These are phyloP conservation scores for Kuschelorhynchus macadamiae DNA, from an alignment of 2,888 invertebrate species.

Conservation along the genomic window DNA sequence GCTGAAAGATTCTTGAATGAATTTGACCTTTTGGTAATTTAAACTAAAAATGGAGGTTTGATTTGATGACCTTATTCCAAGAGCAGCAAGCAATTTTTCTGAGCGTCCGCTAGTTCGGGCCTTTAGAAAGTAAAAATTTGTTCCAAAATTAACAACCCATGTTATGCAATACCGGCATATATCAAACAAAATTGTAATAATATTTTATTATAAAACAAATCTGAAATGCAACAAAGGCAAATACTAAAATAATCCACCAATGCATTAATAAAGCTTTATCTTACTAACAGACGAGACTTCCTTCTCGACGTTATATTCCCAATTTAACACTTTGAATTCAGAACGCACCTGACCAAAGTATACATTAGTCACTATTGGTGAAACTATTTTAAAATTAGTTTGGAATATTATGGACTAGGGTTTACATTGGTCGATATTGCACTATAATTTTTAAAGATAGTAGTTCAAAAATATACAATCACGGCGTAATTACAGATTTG, in stretches of 20 bases:
- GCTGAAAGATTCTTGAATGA: not conserved
- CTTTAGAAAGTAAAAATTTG: conserved; percentile 1
- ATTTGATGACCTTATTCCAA: not conserved
- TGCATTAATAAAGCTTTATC: not conserved
- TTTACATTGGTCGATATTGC: conserved; percentile 1
- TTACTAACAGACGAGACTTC: conserved; percentile 1
- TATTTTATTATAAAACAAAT: conserved; percentile 1
- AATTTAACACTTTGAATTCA: conserved; percentile 1
- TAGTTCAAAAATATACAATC: not conserved
- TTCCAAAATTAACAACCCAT: not conserved
- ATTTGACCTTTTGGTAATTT: not conserved
- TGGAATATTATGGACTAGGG: not conserved
- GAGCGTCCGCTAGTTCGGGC: conserved; percentile 1
- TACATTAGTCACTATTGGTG: too few relatives aligned
- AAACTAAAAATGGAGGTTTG: not conserved
- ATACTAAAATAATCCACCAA: not conserved
- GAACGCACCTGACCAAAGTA: not conserved
- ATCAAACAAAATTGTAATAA: conserved; percentile 1
- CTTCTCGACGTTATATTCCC: not conserved
- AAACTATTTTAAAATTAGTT: too few relatives aligned
- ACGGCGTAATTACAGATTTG: conserved; percentile 3
- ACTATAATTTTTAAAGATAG: conserved; percentile 4
- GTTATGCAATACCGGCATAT: conserved; percentile 2
- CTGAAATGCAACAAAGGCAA: conserved; percentile 3
- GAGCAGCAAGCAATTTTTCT: conserved; percentile 6